Base-by-base conservation (phyloP, 1,140 invertebrate species). In the Drosophila seguyi region DNA sequence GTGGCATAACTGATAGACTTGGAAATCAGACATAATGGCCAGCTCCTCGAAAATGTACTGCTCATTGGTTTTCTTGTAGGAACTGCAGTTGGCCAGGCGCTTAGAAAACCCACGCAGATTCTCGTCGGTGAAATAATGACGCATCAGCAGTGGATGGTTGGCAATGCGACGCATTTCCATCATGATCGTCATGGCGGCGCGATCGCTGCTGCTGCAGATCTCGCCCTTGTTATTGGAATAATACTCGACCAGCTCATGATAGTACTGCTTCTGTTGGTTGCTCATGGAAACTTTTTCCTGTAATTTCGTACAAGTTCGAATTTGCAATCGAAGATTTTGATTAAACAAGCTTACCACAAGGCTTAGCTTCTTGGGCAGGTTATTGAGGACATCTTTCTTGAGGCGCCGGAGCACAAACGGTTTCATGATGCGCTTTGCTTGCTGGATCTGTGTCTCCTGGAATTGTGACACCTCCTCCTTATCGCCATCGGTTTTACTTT, bases 401-500 rank as follows among this genome's bases (percentile, higher is more conserved):
- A 99, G 93, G 65, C 98, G 94, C n/a, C 98, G 93, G 27, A 99
- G 93, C 10, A 99, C 95, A 93, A 99, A 99, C 0, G 98, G 98
- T 90, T 97, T 97, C 97, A 99, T 98, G 71, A 99, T 99, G 65
- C 96, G 93, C 91, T 99, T 99, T 0, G 98, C 98, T 90, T 99
- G 97, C 55, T 95, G 95, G 20, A 99, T 96, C 93, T 98, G 96
- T 62, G 97, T 96, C 82, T 95, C 95, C 91, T 98, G 98, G 93
- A 98, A 99, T 16, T 95, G 93, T n/a, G 96, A 95, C 27, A 95
- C 92, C 36, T 95, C 94, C 14, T 95, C 94, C n/a, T 94, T 93
- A 29, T 82, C 92, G 84, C 50, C 93, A 90, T 92, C 91, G 6
- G 47, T 25, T 94, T 92, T 92, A 16, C 58, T 71, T 93, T 71